Percentiles rank a stretch among this genome's conserved stretches.
Conservation (phyloP, 2,888 invertebrate genomes). For the Ptilodon capucinus region DNA sequence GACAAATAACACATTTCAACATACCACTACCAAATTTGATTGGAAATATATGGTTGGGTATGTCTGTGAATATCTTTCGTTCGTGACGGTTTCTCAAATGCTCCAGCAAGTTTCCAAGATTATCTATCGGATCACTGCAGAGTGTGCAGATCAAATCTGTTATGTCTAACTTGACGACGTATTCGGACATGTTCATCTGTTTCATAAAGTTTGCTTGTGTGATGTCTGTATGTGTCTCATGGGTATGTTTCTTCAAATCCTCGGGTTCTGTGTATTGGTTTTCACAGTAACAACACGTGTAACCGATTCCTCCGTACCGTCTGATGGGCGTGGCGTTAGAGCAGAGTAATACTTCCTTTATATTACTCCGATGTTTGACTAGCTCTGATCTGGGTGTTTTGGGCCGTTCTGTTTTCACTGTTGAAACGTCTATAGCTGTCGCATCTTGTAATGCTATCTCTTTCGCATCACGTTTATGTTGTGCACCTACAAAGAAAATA, state of each 20-base stretch:
- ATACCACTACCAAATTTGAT: conserved; percentile 44
- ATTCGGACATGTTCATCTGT: conserved; percentile 41
- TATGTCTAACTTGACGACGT: conserved; percentile 52
- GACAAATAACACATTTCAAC: conserved; percentile 18
- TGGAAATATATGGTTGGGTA: conserved; percentile 47
- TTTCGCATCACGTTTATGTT: conserved; percentile 6
- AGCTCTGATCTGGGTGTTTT: conserved; percentile 35
- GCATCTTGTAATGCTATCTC: not conserved
- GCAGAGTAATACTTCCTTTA: conserved; percentile 40
- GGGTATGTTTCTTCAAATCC: conserved; percentile 48
- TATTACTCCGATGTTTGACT: conserved; percentile 46
- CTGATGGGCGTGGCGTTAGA: conserved; percentile 59
- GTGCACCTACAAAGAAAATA: conserved; percentile 35
- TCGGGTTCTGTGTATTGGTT: conserved; percentile 36
- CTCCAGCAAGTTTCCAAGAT: conserved; percentile 25
- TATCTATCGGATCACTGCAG: conserved; percentile 18
- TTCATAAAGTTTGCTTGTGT: conserved; percentile 40
- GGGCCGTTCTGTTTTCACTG: conserved; percentile 2
- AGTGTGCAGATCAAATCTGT: conserved; percentile 31
- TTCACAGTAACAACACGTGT: conserved; percentile 47
- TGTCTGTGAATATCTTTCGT: conserved; percentile 31
- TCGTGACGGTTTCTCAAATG: conserved; percentile 31
- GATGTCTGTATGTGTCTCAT: conserved; percentile 33
- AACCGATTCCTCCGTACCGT: conserved; percentile 44
- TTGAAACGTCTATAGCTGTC: not conserved